These are phyloP conservation scores for Trachelus stipa DNA, from an alignment of 2,888 invertebrate species.

Conservation along the genomic window DNA sequence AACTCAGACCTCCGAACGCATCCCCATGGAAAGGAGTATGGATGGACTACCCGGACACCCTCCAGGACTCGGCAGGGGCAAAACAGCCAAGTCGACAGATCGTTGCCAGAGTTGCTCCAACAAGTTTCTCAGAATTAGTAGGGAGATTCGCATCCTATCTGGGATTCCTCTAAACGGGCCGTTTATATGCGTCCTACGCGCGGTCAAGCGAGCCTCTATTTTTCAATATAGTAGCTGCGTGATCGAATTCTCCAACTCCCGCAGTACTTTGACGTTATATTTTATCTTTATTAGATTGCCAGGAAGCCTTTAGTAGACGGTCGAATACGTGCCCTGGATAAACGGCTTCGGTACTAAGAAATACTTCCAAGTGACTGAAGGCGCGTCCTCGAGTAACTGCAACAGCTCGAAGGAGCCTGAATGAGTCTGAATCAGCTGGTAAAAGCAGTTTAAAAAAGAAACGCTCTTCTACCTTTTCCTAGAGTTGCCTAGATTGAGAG, in stretches of 20 bases:
- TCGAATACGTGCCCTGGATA: slow-evolving; percentile 53
- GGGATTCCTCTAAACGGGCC: slow-evolving; percentile 54
- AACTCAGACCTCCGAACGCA: no score
- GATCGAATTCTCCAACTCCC: neutral
- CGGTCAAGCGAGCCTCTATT: slow-evolving; percentile 60
- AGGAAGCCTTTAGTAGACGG: slow-evolving; percentile 54
- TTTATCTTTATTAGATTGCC: slow-evolving; percentile 65
- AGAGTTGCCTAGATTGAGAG: neutral
- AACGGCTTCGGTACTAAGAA: slow-evolving; percentile 53
- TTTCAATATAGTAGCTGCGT: slow-evolving; percentile 58
- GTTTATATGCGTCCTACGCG: slow-evolving; percentile 63
- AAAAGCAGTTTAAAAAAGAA: neutral
- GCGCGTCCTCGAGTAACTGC: neutral
- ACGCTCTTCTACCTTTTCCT: neutral
- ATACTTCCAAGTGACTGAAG: neutral
- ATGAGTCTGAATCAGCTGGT: neutral
- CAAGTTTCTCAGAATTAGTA: neutral
- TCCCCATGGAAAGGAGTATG: neutral
- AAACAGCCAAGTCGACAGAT: neutral
- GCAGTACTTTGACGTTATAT: slow-evolving; percentile 53
- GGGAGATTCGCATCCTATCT: slow-evolving; percentile 1
- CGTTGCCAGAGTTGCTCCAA: neutral
- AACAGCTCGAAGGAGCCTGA: neutral
- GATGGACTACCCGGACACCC: neutral
- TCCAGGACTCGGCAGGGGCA: no score